Evolutionary conservation across 2,888 invertebrate species (phyloP).

Genomic region (Stenchaetothrips biformis): DNA sequence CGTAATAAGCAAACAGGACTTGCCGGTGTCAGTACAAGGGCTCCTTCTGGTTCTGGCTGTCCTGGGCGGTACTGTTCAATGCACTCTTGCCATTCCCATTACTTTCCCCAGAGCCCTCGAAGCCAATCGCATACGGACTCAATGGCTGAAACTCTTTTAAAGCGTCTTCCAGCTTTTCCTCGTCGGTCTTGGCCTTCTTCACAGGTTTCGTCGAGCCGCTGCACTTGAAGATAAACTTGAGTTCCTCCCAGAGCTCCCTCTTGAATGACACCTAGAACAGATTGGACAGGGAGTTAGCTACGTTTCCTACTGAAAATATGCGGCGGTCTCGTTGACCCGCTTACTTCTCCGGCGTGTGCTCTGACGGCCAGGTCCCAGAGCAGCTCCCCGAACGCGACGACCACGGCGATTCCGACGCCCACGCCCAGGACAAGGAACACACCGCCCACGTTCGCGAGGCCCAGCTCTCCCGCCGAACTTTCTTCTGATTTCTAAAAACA

Average conservation of each 20-base stretch:
- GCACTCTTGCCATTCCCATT: too few species aligned
- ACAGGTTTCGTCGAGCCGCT: conserved; percentile 65
- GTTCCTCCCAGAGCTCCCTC: conserved; percentile 63
- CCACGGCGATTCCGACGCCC: conserved; percentile 65
- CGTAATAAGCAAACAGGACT: neutral
- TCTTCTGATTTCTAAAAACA: conserved; percentile 41
- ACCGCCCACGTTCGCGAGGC: conserved; percentile 84
- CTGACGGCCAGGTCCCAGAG: conserved; percentile 76
- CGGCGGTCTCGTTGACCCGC: conserved; percentile 35
- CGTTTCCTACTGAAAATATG: neutral
- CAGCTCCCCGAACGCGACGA: conserved; percentile 78
- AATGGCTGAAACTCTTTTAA: neutral
- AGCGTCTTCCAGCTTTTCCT: conserved; percentile 26
- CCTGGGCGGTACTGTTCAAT: neutral
- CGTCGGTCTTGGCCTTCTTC: conserved; percentile 41
- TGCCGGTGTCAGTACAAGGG: neutral
- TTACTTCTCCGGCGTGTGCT: conserved; percentile 70
- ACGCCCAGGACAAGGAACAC: conserved; percentile 79
- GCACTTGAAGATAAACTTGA: conserved; percentile 66
- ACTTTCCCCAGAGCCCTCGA: too few species aligned
- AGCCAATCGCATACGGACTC: neutral
- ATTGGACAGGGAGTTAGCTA: neutral
- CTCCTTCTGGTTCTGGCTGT: neutral
- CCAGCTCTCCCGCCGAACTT: conserved; percentile 56
- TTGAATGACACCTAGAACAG: conserved; percentile 56